These are phyloP conservation scores for Pectinophora gossypiella DNA, from an alignment of 1,140 invertebrate genomes.

Conservation along the genomic window DNA sequence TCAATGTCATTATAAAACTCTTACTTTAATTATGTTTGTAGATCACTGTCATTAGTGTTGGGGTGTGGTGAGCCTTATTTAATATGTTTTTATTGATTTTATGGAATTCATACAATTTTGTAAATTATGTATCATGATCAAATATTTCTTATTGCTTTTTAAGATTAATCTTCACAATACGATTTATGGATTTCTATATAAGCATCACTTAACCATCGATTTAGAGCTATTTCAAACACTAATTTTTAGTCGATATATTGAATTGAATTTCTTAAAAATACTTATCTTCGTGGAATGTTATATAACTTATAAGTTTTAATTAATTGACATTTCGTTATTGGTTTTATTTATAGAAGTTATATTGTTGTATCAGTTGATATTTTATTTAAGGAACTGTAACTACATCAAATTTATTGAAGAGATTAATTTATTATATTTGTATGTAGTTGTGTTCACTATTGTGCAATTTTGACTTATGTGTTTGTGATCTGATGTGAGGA, in stretches of 20 bases:
- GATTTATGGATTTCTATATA: constrained; percentile 36
- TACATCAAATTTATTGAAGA: constrained; percentile 58
- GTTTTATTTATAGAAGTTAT: constrained; percentile 56
- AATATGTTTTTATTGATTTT: constrained; percentile 43
- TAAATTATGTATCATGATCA: constrained; percentile 27
- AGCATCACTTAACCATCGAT: constrained; percentile 42
- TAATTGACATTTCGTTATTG: constrained; percentile 64
- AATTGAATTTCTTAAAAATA: constrained; percentile 36
- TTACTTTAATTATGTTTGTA: constrained; percentile 38
- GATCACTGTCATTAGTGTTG: constrained; percentile 44
- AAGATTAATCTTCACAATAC: constrained; percentile 21
- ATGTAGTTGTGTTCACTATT: constrained; percentile 56
- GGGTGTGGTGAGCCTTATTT: constrained; percentile 48
- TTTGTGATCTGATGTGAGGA: constrained; percentile 70
- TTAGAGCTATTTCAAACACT: constrained; percentile 40
- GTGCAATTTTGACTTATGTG: constrained; percentile 62
- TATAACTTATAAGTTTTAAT: constrained; percentile 45
- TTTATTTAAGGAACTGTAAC: constrained; percentile 55
- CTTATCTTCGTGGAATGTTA: constrained; percentile 45
- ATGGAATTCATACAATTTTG: constrained; percentile 40
- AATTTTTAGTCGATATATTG: constrained; percentile 37
- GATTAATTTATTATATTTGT: constrained; percentile 68
- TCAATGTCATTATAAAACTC: constrained; percentile 18
- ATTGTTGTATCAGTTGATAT: constrained; percentile 68
- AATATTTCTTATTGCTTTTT: constrained; percentile 42